Base-by-base conservation (phyloP, 2,888 invertebrate genomes). In the Pimpla rufipes region DNA sequence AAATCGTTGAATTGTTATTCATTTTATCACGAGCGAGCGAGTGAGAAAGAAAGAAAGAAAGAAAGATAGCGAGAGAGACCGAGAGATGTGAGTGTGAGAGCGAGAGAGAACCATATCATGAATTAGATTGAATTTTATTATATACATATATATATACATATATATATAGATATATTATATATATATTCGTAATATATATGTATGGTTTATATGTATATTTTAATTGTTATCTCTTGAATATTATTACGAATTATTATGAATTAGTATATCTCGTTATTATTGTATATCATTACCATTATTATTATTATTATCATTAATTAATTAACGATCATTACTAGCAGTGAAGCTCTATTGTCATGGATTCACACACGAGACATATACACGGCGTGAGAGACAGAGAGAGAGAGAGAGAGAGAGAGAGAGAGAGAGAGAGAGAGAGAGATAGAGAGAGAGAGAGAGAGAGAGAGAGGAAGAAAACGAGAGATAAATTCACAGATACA, bases 141-240 rank as follows among this genome's bases (percentile, higher is more conserved):
- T 85, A 78, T 55, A 81, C 83, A 87, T 87, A 85, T 79, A 85
- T 84, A 85, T 70, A 85, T 47, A 76, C 10, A 70, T 62, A 74
- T 67, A 79, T n/a, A 79, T 78, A 80, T 75, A 55, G 75, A 64
- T 75, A 62, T 62, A 80, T 75, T n/a, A n/a, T 35, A 64, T 75
- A 66, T 37, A 75, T 76, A 83, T 79, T 79, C 85, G 83, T 76
- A 57, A 79, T 78, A 80, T 75, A 55, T 80, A 64, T 75, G 68
- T 62, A 80, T 75, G 67, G 59, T 75, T 82, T 74, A 82, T 68
- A 82, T 83, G 87, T 90, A 91, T 89, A 91, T 90, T 90, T 91
- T 89, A 90, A 87, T 90, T 90, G 89, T 91, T 91, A 90, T 88
- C 88, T 90, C 89, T 89, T 88, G 87, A 90, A 86, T 89, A 90